Conservation (phyloP, 2,888 invertebrate genomes). For the Macrosiphum euphorbiae region DNA sequence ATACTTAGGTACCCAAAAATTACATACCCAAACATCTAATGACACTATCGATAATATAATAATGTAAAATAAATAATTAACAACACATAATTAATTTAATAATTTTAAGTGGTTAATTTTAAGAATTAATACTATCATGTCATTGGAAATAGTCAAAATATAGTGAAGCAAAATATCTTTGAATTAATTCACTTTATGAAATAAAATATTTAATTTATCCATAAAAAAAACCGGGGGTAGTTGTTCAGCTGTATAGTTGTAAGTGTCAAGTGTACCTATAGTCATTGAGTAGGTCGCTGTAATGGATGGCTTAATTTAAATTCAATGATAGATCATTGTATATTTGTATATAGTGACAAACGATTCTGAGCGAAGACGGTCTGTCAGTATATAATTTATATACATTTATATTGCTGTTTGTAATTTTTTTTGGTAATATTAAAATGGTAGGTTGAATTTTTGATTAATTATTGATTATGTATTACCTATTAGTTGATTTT, state of each 20-base stretch:
- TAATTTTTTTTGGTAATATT: too few species aligned
- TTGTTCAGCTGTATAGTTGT: background rate
- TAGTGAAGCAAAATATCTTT: background rate
- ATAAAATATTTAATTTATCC: too few species aligned
- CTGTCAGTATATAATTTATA: background rate
- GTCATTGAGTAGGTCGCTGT: background rate
- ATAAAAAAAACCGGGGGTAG: background rate
- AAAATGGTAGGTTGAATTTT: too few species aligned
- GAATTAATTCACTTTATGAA: too few species aligned
- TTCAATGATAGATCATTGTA: background rate
- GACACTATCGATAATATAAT: background rate
- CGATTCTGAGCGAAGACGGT: background rate
- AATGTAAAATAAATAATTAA: background rate
- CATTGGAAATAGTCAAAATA: background rate
- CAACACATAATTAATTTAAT: too few species aligned
- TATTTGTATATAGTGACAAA: background rate
- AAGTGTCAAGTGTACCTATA: background rate
- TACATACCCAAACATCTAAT: background rate
- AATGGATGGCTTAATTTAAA: background rate
- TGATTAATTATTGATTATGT: too few species aligned
- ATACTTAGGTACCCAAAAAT: background rate
- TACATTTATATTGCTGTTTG: background rate
- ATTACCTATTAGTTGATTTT: background rate
- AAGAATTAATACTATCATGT: background rate
- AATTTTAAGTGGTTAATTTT: background rate